Evolutionary conservation across 92 coral and sea anemone genomes (phyloP).

Genomic region (Porites lobata): DNA sequence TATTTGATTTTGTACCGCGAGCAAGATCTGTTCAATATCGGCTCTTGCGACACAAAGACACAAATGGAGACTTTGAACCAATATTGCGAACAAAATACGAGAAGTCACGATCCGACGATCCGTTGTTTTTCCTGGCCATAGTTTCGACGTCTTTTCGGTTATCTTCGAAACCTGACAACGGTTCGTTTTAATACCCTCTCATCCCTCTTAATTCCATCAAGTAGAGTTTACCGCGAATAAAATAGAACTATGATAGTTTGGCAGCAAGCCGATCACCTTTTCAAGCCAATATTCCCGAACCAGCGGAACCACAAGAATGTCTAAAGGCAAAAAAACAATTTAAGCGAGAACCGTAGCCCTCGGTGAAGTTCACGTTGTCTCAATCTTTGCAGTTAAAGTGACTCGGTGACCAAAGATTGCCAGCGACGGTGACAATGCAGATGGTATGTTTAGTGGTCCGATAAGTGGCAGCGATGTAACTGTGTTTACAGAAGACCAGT

Average conservation of each 20-base stretch:
- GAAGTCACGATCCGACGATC: neutral
- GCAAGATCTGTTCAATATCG: neutral
- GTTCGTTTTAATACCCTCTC: neutral
- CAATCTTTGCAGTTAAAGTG: neutral
- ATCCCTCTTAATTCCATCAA: neutral
- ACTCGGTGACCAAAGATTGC: neutral
- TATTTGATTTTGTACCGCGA: neutral
- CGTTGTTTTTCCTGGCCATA: too few species aligned
- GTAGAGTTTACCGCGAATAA: neutral
- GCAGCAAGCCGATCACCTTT: slow-evolving; percentile 30
- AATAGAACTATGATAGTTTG: neutral
- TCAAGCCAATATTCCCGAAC: slow-evolving; percentile 1
- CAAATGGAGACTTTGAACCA: neutral
- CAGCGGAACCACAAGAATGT: neutral
- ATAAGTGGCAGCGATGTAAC: too few species aligned
- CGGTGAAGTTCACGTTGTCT: neutral
- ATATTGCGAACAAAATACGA: neutral
- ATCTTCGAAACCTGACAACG: neutral
- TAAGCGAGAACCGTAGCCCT: neutral
- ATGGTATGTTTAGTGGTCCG: neutral
- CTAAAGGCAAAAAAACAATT: neutral
- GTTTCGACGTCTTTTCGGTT: too few species aligned
- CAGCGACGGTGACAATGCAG: neutral
- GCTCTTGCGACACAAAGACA: neutral
- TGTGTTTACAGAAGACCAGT: too few species aligned